Evolutionary conservation across 2,113 vertebrate genomes (phyloP).

Genomic region (Apus apus): DNA sequence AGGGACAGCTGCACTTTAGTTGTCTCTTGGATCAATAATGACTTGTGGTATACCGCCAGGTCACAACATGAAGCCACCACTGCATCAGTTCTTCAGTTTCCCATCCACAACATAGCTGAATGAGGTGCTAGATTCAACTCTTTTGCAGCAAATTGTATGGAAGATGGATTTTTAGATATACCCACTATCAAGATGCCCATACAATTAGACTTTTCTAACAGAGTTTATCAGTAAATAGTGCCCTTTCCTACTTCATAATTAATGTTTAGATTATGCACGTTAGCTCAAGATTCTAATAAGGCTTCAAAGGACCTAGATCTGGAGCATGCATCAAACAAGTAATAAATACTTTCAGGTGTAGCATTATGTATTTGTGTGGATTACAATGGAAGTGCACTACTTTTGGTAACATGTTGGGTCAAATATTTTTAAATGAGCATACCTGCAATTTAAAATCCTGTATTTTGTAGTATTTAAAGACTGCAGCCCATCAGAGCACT

Average conservation of each 20-base stretch:
- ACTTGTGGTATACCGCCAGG: not conserved
- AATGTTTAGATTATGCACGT: not conserved
- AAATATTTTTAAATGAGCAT: not conserved
- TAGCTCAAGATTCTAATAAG: not conserved
- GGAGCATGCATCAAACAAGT: not conserved
- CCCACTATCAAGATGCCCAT: not conserved
- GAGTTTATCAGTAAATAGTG: not conserved
- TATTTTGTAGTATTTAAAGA: not conserved
- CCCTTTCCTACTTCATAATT: not conserved
- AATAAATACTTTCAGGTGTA: not conserved
- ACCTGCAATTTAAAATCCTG: not conserved
- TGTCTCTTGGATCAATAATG: rapidly evolving
- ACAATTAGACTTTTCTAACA: not conserved
- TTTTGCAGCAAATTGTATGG: not conserved
- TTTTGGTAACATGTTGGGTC: not conserved
- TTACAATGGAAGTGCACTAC: not conserved
- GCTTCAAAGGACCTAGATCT: not conserved
- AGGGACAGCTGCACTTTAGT: not conserved
- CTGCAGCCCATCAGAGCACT: not conserved
- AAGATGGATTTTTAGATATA: not conserved
- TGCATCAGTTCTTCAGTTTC: not conserved
- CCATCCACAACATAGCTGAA: not conserved
- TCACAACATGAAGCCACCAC: not conserved
- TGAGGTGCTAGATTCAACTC: not conserved
- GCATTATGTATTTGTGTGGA: not conserved